phyloP scores from a whole-genome alignment of 2,888 invertebrate species.

The Dinocampus coccinellae region DNA sequence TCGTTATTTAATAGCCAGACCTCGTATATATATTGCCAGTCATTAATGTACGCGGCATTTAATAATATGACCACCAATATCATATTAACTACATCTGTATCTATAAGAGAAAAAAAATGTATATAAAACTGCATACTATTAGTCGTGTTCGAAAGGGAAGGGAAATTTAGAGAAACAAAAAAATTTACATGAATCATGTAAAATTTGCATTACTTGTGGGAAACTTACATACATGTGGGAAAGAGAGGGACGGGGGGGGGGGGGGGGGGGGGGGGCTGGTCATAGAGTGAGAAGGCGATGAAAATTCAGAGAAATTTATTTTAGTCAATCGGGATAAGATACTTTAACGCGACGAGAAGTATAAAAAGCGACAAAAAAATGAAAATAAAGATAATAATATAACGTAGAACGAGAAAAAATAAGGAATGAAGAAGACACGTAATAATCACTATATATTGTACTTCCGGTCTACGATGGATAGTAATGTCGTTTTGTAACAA shows the following conservation, averaged over 20 bases:
- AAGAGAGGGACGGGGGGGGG: too few relatives aligned
- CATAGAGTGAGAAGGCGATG: neutral
- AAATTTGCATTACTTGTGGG: constrained; percentile 26
- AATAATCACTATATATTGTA: neutral
- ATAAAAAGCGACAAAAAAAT: neutral
- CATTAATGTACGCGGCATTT: constrained; percentile 44
- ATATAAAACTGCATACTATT: neutral
- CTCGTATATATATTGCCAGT: constrained; percentile 1
- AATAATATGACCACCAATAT: constrained; percentile 41
- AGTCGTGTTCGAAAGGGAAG: constrained; percentile 16
- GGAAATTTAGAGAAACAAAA: constrained; percentile 20
- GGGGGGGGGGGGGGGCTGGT: too few relatives aligned
- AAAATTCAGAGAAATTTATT: neutral
- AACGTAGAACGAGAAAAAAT: neutral
- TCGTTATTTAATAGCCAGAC: too few relatives aligned
- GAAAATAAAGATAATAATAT: neutral
- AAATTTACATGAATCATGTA: constrained; percentile 41
- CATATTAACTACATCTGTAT: neutral
- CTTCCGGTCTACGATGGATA: constrained; percentile 12
- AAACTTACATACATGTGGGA: too few relatives aligned
- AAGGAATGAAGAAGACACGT: neutral
- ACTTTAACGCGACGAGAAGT: neutral
- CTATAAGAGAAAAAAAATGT: constrained; percentile 5
- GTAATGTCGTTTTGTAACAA: constrained; percentile 24
- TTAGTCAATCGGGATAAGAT: neutral